These are phyloP conservation scores for Rhyacophila evoluta DNA, from an alignment of 2,888 invertebrate species.

Conservation along the genomic window DNA sequence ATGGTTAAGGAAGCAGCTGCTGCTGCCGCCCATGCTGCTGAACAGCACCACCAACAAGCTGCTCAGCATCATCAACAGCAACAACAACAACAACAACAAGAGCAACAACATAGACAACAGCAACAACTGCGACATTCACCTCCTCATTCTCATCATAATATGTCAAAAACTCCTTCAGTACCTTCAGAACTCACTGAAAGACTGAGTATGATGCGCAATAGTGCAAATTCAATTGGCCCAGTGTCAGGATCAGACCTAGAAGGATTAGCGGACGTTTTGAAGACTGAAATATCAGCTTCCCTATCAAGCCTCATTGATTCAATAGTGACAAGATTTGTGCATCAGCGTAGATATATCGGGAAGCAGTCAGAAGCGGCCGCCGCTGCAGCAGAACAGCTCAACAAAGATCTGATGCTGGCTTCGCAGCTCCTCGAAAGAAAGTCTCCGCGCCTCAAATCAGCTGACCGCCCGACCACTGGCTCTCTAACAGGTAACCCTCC, in stretches of 20 bases:
- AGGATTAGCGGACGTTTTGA: slow-evolving; percentile 90
- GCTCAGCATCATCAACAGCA: slow-evolving; percentile 72
- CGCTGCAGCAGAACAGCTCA: slow-evolving; percentile 85
- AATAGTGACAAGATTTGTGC: slow-evolving; percentile 86
- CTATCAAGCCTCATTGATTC: slow-evolving; percentile 89
- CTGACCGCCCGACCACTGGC: slow-evolving; percentile 73
- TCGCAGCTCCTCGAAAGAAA: slow-evolving; percentile 86
- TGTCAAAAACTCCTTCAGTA: slow-evolving; percentile 62
- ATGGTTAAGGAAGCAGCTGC: slow-evolving; percentile 75
- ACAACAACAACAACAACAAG: slow-evolving; percentile 69
- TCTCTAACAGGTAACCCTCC: slow-evolving; percentile 72
- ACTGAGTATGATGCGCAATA: slow-evolving; percentile 80
- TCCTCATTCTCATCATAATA: slow-evolving; percentile 59
- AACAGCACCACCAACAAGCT: slow-evolving; percentile 67
- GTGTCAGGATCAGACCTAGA: slow-evolving; percentile 86
- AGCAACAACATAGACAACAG: slow-evolving; percentile 68
- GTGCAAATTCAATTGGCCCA: slow-evolving; percentile 75
- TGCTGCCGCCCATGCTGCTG: slow-evolving; percentile 68
- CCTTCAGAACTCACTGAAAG: slow-evolving; percentile 83
- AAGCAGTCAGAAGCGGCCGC: slow-evolving; percentile 85
- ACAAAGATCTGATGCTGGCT: slow-evolving; percentile 86
- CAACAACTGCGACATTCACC: slow-evolving; percentile 60
- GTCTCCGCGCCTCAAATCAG: slow-evolving; percentile 83
- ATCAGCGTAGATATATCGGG: slow-evolving; percentile 80
- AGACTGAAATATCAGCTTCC: slow-evolving; percentile 89